Percentiles rank a stretch among this genome's conserved stretches.
Conservation (phyloP, 2,113 vertebrate species). For the Litocranius walleri region DNA sequence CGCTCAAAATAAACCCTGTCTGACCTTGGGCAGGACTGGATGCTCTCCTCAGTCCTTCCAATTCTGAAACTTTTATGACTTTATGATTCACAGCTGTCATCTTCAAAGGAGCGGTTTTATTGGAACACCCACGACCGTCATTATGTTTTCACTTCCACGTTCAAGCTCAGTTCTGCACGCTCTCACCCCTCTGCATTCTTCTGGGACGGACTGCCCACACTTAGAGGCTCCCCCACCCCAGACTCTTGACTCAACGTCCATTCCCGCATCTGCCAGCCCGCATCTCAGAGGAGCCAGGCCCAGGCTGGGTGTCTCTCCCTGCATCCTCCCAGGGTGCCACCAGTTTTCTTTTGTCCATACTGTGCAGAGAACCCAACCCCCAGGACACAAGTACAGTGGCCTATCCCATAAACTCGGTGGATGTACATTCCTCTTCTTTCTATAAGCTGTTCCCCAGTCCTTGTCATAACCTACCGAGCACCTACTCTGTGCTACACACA, state of each 20-base stretch:
- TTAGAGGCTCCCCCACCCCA: not conserved
- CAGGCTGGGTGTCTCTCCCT: not conserved
- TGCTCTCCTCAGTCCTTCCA: not conserved
- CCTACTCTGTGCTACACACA: not conserved
- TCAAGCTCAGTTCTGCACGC: not conserved
- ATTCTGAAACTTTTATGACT: slow-evolving; percentile 1
- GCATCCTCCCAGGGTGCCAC: too few relatives aligned
- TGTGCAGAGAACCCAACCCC: not conserved
- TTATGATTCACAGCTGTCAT: not conserved
- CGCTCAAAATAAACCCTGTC: not conserved
- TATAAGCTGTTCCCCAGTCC: not conserved
- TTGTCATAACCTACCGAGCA: not conserved
- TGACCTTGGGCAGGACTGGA: not conserved
- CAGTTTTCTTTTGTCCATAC: not conserved
- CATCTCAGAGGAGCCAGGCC: not conserved
- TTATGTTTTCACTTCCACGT: not conserved
- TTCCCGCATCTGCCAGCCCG: not conserved
- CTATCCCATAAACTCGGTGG: slow-evolving; percentile 3
- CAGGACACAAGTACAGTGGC: not conserved
- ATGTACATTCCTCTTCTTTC: not conserved
- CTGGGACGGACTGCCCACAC: not conserved
- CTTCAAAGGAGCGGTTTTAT: not conserved
- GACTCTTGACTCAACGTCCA: not conserved
- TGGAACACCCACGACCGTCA: not conserved
- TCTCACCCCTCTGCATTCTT: not conserved